A percentile compares a stretch with the other conserved stretches of the same genome.
phyloP scores from a whole-genome alignment of 1,140 invertebrate genomes.

The Alviniconcha marisindica region DNA sequence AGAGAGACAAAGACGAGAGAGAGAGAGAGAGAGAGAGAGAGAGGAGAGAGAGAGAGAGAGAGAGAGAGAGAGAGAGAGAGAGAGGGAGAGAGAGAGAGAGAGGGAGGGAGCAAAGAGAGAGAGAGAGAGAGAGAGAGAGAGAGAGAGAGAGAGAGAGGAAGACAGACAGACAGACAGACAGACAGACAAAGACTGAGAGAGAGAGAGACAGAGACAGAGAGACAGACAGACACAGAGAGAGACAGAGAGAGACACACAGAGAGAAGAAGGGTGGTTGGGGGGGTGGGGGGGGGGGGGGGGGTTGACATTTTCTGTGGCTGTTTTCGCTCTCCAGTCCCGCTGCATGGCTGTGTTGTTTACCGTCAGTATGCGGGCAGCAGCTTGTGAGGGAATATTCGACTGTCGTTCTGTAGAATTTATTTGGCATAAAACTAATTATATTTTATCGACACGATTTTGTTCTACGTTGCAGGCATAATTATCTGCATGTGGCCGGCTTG shows the following conservation, averaged over 20 bases:
- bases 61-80: neutral
- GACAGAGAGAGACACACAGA: too few species aligned
- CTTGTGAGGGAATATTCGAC: too few species aligned
- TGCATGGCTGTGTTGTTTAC: too few species aligned
- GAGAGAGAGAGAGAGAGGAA: neutral
- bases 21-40: neutral
- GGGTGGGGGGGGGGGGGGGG: too few species aligned
- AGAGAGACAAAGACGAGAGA: too few species aligned
- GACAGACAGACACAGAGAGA: neutral
- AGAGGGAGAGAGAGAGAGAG: neutral
- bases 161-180: neutral
- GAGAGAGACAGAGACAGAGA: neutral
- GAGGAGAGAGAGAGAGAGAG: neutral
- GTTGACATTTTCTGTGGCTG: too few species aligned
- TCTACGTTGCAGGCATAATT: neutral
- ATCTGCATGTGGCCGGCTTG: neutral
- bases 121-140: neutral
- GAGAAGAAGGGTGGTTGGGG: too few species aligned
- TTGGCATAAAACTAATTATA: neutral
- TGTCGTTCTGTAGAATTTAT: too few species aligned
- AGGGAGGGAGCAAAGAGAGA: too few species aligned
- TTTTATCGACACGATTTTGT: neutral
- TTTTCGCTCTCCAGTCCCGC: too few species aligned
- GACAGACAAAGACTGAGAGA: neutral
- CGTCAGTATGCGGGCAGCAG: too few species aligned